A percentile compares a stretch with the other conserved stretches of the same genome.
phyloP scores from a whole-genome alignment of 2,888 invertebrate species.

The Agriopis aurantiaria region DNA sequence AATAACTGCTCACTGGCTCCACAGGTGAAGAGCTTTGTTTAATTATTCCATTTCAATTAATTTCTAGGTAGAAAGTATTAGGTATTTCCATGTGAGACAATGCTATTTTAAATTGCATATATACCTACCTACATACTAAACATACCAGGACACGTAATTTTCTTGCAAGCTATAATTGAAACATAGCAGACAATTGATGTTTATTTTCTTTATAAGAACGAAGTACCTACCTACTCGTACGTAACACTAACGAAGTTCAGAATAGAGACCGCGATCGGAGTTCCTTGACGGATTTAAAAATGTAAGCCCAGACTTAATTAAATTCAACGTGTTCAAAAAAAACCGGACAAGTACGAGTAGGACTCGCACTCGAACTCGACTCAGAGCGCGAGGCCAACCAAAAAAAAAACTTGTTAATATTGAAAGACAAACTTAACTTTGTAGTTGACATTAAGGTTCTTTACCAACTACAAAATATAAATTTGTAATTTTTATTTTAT shows the following conservation, averaged over 20 bases:
- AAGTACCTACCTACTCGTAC: constrained; percentile 32
- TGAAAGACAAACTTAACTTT: too few relatives aligned
- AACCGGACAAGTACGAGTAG: too few relatives aligned
- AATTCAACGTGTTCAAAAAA: neutral
- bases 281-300: neutral
- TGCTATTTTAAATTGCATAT: constrained; percentile 17
- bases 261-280: neutral
- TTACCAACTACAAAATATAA: too few relatives aligned
- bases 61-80: neutral
- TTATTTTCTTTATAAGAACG: constrained; percentile 52
- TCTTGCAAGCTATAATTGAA: constrained; percentile 28
- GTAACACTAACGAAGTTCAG: neutral
- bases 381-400: too few relatives aligned
- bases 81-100: constrained; percentile 7
- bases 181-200: constrained; percentile 59
- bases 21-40: neutral
- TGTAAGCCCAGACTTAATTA: neutral
- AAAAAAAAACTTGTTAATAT: too few relatives aligned
- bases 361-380: too few relatives aligned
- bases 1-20: neutral
- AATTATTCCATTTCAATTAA: neutral
- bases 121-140: neutral
- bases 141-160: constrained; percentile 22
- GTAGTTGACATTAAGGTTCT: too few relatives aligned
- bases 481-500: too few relatives aligned